Conservation (phyloP, 2,888 invertebrate species). For the Heliconius ismenius region DNA sequence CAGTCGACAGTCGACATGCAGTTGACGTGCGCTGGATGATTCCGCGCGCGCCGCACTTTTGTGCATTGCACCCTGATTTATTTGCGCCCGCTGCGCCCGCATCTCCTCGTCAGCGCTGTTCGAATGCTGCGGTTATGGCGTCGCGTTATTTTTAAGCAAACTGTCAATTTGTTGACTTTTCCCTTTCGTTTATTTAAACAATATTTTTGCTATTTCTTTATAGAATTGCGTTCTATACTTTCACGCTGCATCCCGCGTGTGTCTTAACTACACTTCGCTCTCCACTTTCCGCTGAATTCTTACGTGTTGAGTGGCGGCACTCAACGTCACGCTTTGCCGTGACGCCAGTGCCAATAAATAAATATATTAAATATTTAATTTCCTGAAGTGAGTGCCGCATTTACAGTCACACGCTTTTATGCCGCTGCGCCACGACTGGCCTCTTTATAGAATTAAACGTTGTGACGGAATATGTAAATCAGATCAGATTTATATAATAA, state of each 20-base stretch:
- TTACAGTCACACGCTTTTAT: too few relatives aligned
- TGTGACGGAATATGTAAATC: neutral
- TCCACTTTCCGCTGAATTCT: too few relatives aligned
- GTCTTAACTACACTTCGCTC: too few relatives aligned
- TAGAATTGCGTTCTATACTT: neutral
- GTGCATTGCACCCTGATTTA: conserved; percentile 68
- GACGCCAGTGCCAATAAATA: too few relatives aligned
- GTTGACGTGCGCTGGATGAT: conserved; percentile 63
- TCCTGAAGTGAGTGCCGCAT: too few relatives aligned
- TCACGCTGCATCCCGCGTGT: too few relatives aligned
- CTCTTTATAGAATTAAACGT: neutral
- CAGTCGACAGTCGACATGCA: conserved; percentile 57
- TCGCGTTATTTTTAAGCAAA: conserved; percentile 27
- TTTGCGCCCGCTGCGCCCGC: conserved; percentile 49
- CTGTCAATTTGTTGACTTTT: conserved; percentile 19
- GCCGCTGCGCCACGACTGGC: too few relatives aligned
- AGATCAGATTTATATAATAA: neutral
- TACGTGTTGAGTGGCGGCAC: too few relatives aligned
- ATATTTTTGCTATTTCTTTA: neutral
- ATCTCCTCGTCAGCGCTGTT: conserved; percentile 32
- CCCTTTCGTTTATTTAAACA: neutral
- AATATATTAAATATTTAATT: too few relatives aligned
- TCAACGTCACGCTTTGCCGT: too few relatives aligned
- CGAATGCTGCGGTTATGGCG: conserved; percentile 27
- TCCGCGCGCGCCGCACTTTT: conserved; percentile 57